Percentiles rank a stretch among this genome's conserved stretches.
These are phyloP conservation scores for Mythimna impura DNA, from an alignment of 2,888 invertebrate genomes.

Conservation along the genomic window DNA sequence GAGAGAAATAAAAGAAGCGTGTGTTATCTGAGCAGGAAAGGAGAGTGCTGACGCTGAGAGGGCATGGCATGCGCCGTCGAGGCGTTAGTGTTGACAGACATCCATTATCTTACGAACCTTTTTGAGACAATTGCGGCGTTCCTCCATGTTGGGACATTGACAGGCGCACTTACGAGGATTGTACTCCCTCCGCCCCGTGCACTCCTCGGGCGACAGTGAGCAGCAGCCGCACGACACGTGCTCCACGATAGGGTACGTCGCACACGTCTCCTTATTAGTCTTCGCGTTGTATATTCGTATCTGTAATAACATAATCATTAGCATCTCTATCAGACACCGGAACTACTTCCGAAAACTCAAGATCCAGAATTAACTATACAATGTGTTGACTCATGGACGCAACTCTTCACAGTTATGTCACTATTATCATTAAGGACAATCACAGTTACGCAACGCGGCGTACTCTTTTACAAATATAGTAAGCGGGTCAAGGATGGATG, in stretches of 20 bases:
- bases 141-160: constrained; percentile 85
- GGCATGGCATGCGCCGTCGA: constrained; percentile 75
- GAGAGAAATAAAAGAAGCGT: constrained; percentile 69
- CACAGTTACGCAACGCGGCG: constrained; percentile 68
- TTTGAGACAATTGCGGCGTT: constrained; percentile 82
- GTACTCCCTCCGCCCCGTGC: constrained; percentile 78
- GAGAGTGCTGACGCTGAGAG: constrained; percentile 68
- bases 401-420: constrained; percentile 71
- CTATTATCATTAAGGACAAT: constrained; percentile 76
- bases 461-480: constrained; percentile 64
- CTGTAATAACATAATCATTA: constrained; percentile 68
- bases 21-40: constrained; percentile 70
- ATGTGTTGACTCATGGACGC: constrained; percentile 53
- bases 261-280: constrained; percentile 82
- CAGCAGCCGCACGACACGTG: constrained; percentile 85
- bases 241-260: constrained; percentile 82
- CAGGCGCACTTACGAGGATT: constrained; percentile 89
- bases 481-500: constrained; percentile 84
- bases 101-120: constrained; percentile 89
- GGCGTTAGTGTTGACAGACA: constrained; percentile 83
- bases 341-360: constrained; percentile 2
- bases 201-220: constrained; percentile 73
- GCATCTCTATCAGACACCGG: constrained; percentile 14
- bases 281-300: constrained; percentile 83
- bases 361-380: constrained; percentile 6